Percentiles rank a stretch among this genome's conserved stretches.
Conservation (phyloP, 1,140 invertebrate species). For the Drosophila murphyi region DNA sequence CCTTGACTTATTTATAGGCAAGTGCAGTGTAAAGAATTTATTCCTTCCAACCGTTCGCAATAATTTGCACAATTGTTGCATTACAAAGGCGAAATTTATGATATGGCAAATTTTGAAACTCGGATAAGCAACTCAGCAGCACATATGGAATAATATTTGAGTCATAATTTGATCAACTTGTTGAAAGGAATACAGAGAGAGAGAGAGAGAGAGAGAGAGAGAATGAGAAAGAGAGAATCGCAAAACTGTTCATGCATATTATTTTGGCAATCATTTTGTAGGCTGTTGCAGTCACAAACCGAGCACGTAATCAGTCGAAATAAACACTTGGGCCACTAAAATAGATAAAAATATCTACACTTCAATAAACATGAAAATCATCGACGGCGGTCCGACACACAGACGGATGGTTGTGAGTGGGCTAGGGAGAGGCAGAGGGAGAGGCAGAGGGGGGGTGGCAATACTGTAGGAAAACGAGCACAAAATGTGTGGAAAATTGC, state of each 20-base stretch:
- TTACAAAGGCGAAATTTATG: slow-evolving; percentile 56
- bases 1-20: slow-evolving; percentile 24
- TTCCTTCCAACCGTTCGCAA: slow-evolving; percentile 48
- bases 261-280: slow-evolving; percentile 50
- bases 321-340: slow-evolving; percentile 81
- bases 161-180: slow-evolving; percentile 71
- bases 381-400: slow-evolving; percentile 43
- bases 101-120: slow-evolving; percentile 25
- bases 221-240: slow-evolving; percentile 1
- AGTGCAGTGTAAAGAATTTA: slow-evolving; percentile 22
- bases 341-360: slow-evolving; percentile 83
- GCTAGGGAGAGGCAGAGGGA: neutral
- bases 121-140: slow-evolving; percentile 2
- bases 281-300: slow-evolving; percentile 21
- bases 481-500: slow-evolving; percentile 83
- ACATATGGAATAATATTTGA: slow-evolving; percentile 54
- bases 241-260: slow-evolving; percentile 51
- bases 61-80: slow-evolving; percentile 44
- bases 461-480: slow-evolving; percentile 45
- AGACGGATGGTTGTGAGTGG: neutral
- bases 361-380: slow-evolving; percentile 84
- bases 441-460: neutral
- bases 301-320: slow-evolving; percentile 77
- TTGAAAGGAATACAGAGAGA: slow-evolving; percentile 38
- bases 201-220: too few relatives aligned